Conservation (phyloP, 2,797 vertebrate species). For the Enteromius fasciolatus region DNA sequence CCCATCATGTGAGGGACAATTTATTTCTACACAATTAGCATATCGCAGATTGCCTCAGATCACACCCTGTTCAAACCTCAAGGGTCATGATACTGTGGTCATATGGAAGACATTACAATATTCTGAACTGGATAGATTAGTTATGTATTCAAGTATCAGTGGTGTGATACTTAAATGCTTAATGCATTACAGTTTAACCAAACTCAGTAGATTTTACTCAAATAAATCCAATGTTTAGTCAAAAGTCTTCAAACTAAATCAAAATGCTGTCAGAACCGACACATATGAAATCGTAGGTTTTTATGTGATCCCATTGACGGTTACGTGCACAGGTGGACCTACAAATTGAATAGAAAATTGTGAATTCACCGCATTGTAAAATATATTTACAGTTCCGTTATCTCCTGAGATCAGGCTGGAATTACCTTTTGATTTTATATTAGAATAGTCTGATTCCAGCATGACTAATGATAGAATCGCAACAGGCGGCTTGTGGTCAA, state of each 20-base stretch:
- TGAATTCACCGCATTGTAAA: neutral
- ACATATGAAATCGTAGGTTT: neutral
- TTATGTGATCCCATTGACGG: neutral
- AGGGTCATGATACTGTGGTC: constrained; percentile 7
- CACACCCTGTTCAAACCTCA: constrained; percentile 63
- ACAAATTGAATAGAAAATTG: neutral
- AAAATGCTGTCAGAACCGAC: too few species aligned
- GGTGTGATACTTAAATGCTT: too few species aligned
- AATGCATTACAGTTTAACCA: too few species aligned
- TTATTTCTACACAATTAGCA: constrained; percentile 71
- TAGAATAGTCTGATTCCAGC: constrained; percentile 9
- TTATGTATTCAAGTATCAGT: too few species aligned
- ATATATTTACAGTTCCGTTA: neutral
- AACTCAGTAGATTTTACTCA: too few species aligned
- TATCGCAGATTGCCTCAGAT: constrained; percentile 58
- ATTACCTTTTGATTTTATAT: neutral
- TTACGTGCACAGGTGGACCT: neutral
- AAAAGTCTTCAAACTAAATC: too few species aligned
- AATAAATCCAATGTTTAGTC: too few species aligned
- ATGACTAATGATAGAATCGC: neutral
- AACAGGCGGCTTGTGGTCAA: neutral
- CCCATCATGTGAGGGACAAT: constrained; percentile 68
- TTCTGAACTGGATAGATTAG: neutral
- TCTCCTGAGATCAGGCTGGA: too few species aligned
- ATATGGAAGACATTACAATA: constrained; percentile 1